Base-by-base conservation (phyloP, 2,113 vertebrate genomes). In the Syrrhaptes paradoxus region DNA sequence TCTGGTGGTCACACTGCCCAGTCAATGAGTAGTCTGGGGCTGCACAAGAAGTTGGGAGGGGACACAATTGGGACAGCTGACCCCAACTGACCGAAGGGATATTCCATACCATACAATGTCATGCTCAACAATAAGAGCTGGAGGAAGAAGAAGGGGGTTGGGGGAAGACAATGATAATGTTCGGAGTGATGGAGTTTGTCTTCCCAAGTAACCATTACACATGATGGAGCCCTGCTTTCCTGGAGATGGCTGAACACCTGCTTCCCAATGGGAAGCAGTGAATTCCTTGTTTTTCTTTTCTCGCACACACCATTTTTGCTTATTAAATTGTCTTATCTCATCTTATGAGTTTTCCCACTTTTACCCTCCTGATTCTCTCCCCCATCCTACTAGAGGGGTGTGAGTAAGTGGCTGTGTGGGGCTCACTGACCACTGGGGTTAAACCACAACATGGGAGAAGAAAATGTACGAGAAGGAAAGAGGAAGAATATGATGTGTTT, bases 251-350 rank as follows among this genome's bases (percentile, higher is more conserved):
- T 74, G 77, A 10, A 28, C 32, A 52, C 8, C 32, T 52, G 28
- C 36, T 17, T 13, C 32, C 5, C 1, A 0, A 21, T 54, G 16
- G n/a, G 49, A 14, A 48, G 41, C 1, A 3, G 10, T 2, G 3
- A 72, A 48, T 41, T 41, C 41, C 17, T 52, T 45, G 1, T 6
- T 55, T 75, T 38, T 4, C 22, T 74, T 51, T 52, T 28, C 26
- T 31, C 66, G 21, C 0, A 0, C 17, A 16, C 0, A 0, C 5
- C 10, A 18, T 18, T 68, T 89, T 48, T 46, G 2, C 14, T 9
- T 31, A 17, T 43, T 62, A 48, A 74, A 43, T 13, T 55, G 10
- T 14, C 11, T 76, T 34, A 26, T 62, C 17, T 41, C 48, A 70
- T 55, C 6, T 11, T 7, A 34, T 0, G 1, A 12, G 15, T 63